Evolutionary conservation across 64 coral and sea anemone species (phyloP).

Genomic region (Stichodactyla mertensii): DNA sequence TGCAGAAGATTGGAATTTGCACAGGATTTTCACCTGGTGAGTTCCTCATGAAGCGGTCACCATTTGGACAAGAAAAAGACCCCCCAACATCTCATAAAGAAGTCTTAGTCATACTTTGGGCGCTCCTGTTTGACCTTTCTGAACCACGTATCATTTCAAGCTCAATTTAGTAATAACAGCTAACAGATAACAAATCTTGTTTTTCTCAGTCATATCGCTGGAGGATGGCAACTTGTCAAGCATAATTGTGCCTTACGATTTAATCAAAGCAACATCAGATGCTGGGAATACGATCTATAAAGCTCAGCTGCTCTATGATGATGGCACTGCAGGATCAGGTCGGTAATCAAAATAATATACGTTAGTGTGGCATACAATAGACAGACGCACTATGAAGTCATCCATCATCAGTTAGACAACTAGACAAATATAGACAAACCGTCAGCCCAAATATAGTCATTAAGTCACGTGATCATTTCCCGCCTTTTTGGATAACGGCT

Average conservation of each 20-base stretch:
- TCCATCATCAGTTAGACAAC: no score
- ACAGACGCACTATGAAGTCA: no score
- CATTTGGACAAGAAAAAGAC: no score
- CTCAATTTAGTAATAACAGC: not conserved
- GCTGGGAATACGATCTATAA: not conserved
- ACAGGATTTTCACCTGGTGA: not conserved
- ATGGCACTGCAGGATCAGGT: not conserved
- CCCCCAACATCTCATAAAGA: no score
- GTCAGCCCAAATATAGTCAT: not conserved
- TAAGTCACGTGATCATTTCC: not conserved
- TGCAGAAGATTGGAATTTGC: slow-evolving; percentile 6
- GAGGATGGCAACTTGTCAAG: not conserved
- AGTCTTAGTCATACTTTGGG: no score
- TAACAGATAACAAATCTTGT: not conserved
- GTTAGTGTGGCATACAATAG: no score
- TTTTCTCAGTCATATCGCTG: not conserved
- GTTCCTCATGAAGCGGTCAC: not conserved
- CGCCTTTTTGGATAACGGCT: not conserved
- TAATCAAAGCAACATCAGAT: not conserved
- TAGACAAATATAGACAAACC: no score
- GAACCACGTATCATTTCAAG: no score
- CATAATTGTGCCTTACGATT: not conserved
- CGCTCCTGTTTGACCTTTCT: no score
- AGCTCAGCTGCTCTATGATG: not conserved
- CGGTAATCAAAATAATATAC: not conserved